These are phyloP conservation scores for Papilio polyxenes DNA, from an alignment of 1,140 invertebrate genomes.

Conservation along the genomic window DNA sequence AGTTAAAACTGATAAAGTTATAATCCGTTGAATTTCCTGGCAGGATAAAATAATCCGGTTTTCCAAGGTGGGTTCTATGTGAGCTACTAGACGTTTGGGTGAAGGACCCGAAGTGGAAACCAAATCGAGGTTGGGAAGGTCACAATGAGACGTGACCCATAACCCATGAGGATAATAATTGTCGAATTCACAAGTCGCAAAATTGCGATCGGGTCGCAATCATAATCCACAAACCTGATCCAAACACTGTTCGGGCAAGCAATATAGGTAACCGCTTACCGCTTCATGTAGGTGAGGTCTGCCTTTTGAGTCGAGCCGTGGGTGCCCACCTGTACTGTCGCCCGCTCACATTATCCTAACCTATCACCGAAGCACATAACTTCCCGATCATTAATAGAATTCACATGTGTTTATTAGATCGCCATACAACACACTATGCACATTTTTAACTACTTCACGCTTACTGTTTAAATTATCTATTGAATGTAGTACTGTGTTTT, in stretches of 20 bases:
- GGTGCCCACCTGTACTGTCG: conserved; percentile 67
- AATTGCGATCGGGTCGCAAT: conserved; percentile 55
- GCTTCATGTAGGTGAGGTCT: conserved; percentile 68
- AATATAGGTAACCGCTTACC: conserved; percentile 67
- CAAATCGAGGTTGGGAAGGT: conserved; percentile 86
- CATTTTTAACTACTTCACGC: conserved; percentile 63
- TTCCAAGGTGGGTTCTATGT: conserved; percentile 63
- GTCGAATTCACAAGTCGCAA: conserved; percentile 59
- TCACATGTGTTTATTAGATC: conserved; percentile 62
- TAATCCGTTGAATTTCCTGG: not conserved
- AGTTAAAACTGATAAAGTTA: not conserved
- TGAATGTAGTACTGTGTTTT: conserved; percentile 64
- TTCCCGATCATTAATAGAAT: conserved; percentile 61
- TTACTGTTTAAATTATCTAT: conserved; percentile 64
- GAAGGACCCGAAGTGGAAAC: conserved; percentile 84
- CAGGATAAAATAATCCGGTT: conserved; percentile 57
- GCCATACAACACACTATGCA: conserved; percentile 63
- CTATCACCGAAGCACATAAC: conserved; percentile 62
- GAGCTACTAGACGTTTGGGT: conserved; percentile 74
- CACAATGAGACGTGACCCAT: conserved; percentile 84
- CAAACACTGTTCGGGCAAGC: conserved; percentile 63
- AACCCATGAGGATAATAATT: conserved; percentile 66
- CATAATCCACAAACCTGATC: conserved; percentile 60
- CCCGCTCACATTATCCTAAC: conserved; percentile 64
- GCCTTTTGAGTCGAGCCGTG: conserved; percentile 74